phyloP scores from a whole-genome alignment of 35 echinoderm and acorn worm genomes.

The Acanthaster planci region DNA sequence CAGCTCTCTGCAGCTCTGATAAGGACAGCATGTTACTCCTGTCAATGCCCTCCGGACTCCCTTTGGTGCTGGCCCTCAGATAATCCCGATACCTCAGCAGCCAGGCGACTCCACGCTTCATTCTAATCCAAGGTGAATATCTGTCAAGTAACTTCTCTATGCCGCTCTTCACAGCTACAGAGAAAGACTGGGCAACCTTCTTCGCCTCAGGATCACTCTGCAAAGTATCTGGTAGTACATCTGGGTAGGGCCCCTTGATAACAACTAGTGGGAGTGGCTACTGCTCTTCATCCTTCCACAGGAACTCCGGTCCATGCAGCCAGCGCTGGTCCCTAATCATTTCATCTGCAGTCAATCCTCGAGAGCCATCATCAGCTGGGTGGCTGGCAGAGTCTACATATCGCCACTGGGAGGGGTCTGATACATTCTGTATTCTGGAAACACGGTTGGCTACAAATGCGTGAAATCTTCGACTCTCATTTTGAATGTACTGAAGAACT shows the following conservation, averaged over 20 bases:
- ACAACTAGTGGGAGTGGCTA: conserved; percentile 16
- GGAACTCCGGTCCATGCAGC: conserved; percentile 49
- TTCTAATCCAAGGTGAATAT: conserved; percentile 14
- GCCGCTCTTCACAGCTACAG: not conserved
- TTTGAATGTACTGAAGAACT: conserved; percentile 60
- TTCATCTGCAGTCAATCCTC: conserved; percentile 39
- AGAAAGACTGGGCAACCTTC: not conserved
- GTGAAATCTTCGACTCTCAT: conserved; percentile 42
- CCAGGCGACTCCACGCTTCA: conserved; percentile 8
- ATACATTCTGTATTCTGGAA: conserved; percentile 13
- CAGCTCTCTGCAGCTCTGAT: not conserved
- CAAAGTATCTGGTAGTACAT: not conserved
- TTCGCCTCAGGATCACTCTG: conserved; percentile 6
- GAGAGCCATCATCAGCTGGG: conserved; percentile 65
- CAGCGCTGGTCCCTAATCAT: conserved; percentile 34
- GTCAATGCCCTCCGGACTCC: too few species aligned
- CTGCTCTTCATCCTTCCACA: conserved; percentile 17
- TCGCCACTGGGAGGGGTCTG: conserved; percentile 40
- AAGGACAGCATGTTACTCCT: not conserved
- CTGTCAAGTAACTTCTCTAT: not conserved
- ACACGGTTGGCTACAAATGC: conserved; percentile 59
- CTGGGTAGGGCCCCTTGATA: not conserved
- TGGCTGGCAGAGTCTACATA: conserved; percentile 49
- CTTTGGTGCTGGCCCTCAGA: not conserved
- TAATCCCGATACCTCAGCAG: not conserved